Percentiles rank a stretch among this genome's conserved stretches.
phyloP scores from a whole-genome alignment of 64 coral and sea anemone species.

The Anthopleura sola region DNA sequence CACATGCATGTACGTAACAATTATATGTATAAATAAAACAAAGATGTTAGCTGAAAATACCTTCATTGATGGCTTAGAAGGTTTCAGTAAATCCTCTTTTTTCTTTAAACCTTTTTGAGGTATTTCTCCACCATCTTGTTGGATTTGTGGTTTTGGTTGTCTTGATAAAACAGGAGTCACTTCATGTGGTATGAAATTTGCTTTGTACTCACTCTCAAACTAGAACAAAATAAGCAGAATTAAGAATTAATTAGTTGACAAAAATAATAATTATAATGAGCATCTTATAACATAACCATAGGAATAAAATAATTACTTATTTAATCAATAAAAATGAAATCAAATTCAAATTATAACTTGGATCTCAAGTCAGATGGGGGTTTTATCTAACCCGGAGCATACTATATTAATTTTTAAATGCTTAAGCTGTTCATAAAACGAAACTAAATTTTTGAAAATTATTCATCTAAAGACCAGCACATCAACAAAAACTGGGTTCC shows the following conservation, averaged over 20 bases:
- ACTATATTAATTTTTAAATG: neutral
- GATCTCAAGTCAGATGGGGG: neutral
- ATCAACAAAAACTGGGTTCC: neutral
- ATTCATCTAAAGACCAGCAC: neutral
- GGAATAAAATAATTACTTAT: too few species aligned
- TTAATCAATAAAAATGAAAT: neutral
- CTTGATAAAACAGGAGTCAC: constrained; percentile 7
- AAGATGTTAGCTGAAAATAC: neutral
- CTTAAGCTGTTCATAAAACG: neutral
- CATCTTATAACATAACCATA: too few species aligned
- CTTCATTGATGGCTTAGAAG: neutral
- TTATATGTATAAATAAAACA: too few species aligned
- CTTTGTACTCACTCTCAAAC: constrained; percentile 65
- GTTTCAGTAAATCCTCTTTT: neutral
- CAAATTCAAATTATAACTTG: neutral
- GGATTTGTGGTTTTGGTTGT: neutral
- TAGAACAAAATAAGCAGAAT: neutral
- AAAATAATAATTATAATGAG: too few species aligned
- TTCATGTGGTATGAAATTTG: constrained; percentile 64
- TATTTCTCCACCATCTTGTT: neutral
- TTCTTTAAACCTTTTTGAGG: neutral
- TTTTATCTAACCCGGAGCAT: neutral
- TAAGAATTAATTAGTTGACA: too few species aligned
- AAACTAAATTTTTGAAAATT: neutral
- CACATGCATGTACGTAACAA: too few species aligned